Percentiles rank a stretch among this genome's conserved stretches.
Conservation (phyloP, 2,797 vertebrate genomes). For the Australoheros facetus region DNA sequence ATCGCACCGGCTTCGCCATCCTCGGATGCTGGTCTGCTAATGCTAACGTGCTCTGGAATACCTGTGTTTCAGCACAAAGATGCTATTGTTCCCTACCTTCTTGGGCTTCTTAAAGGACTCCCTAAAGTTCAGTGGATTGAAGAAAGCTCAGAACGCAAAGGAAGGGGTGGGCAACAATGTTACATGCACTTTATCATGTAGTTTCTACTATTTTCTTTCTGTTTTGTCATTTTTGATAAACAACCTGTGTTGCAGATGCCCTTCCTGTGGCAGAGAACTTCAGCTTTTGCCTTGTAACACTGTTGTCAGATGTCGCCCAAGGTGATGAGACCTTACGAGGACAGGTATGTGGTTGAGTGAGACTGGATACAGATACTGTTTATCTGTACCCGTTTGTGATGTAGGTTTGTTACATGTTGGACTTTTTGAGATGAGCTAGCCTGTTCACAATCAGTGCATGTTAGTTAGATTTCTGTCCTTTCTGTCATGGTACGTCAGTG, state of each 20-base stretch:
- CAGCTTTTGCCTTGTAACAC: conserved; percentile 92
- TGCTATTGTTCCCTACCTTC: conserved; percentile 90
- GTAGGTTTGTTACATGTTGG: background rate
- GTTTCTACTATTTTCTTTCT: background rate
- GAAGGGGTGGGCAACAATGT: conserved; percentile 77
- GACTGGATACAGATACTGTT: background rate
- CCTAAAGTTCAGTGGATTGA: conserved; percentile 97
- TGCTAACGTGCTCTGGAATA: background rate
- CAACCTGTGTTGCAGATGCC: conserved; percentile 74
- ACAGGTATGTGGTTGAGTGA: conserved; percentile 81
- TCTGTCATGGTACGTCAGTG: no score
- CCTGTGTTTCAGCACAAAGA: conserved; percentile 90
- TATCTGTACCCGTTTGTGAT: background rate
- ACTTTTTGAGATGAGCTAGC: background rate
- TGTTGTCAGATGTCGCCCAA: conserved; percentile 93
- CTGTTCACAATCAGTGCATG: no score
- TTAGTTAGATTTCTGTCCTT: no score
- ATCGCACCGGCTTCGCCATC: no score
- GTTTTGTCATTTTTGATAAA: background rate
- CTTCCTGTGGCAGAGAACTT: conserved; percentile 97
- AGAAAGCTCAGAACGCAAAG: conserved; percentile 91
- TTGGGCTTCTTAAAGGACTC: conserved; percentile 91
- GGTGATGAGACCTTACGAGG: conserved; percentile 85
- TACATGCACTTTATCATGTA: background rate
- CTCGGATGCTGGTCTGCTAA: background rate